Evolutionary conservation across 2,797 vertebrate genomes (phyloP), one percentile per base, ranked within the genome.

Genomic region (Pangasius mekongensis): DNA sequence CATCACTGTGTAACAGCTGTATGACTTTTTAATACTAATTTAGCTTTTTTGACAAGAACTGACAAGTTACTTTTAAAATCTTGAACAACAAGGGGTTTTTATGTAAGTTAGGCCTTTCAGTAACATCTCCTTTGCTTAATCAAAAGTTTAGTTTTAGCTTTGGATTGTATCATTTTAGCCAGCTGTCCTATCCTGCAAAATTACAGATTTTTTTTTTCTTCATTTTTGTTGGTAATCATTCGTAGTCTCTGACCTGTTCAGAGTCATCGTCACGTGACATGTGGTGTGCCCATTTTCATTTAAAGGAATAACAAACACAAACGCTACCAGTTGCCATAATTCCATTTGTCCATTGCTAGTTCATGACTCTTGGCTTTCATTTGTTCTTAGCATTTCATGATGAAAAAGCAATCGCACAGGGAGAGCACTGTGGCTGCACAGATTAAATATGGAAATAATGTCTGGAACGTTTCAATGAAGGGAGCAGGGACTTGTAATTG

Each of bases 1-100:
- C 47, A 73, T 49, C 89, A 88, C 86, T 85, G 78, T 89, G 89
- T 71, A 80, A 66, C 47, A 56, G 54, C 80, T 85, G 62, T 78
- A 20, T 74, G 62, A 52, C 14, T 39, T 54, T 67, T 74, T 18
- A 78, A 36, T 33, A 52, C 18, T 66, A 67, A 14, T 81, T 33
- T 67, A 66, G 18, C n/a, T 39, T 33, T 58, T 18, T 62, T 10
- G 5, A 18, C 3, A 27, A 83, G 58, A 64, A 64, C 20, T 16
- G 16, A 66, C 20, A 56, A 30, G 27, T 49, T 30, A 36, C 27
- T 54, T 56, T 78, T 54, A 20, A 74, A 43, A 47, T 74, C 71
- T 56, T 56, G 18, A 56, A 56, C 20, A 30, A 11, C n/a, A 33
- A 58, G 36, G 27, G 3, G 16, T n/a, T 80, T 47, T 56, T 43